Conservation (phyloP, 2,797 vertebrate genomes). For the Bothrops alternatus region DNA sequence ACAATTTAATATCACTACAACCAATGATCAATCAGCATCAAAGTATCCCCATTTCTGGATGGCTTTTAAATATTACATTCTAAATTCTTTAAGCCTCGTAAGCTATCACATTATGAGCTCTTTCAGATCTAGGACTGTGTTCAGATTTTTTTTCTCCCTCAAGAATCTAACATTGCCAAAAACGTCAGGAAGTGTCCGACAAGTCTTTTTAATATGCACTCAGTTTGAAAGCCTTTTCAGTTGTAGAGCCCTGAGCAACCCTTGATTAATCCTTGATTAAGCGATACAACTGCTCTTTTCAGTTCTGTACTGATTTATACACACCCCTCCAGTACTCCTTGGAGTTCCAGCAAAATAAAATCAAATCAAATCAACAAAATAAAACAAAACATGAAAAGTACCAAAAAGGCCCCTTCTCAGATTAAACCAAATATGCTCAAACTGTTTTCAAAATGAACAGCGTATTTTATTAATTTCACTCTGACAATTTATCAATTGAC, state of each 20-base stretch:
- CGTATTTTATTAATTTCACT: constrained; percentile 16
- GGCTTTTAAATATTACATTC: not conserved
- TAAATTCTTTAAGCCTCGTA: not conserved
- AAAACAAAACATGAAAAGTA: not conserved
- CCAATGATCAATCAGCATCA: not conserved
- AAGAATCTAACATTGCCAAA: not conserved
- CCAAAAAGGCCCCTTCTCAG: too few species aligned
- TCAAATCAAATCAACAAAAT: not conserved
- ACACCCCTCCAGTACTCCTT: not conserved
- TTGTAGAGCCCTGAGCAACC: not conserved
- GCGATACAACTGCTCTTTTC: not conserved
- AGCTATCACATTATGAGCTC: not conserved
- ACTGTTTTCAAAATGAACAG: not conserved
- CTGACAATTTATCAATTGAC: constrained; percentile 5
- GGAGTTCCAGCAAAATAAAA: not conserved
- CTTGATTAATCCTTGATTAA: not conserved
- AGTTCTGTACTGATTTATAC: not conserved
- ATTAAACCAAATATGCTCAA: not conserved
- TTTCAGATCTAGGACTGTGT: not conserved
- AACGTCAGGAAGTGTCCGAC: not conserved
- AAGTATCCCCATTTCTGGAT: not conserved
- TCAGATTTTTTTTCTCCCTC: not conserved
- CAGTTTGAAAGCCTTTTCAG: not conserved
- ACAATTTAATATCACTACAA: not conserved
- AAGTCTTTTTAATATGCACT: not conserved